Conservation (phyloP, 1,140 invertebrate genomes). For the Cotesia vestalis region DNA sequence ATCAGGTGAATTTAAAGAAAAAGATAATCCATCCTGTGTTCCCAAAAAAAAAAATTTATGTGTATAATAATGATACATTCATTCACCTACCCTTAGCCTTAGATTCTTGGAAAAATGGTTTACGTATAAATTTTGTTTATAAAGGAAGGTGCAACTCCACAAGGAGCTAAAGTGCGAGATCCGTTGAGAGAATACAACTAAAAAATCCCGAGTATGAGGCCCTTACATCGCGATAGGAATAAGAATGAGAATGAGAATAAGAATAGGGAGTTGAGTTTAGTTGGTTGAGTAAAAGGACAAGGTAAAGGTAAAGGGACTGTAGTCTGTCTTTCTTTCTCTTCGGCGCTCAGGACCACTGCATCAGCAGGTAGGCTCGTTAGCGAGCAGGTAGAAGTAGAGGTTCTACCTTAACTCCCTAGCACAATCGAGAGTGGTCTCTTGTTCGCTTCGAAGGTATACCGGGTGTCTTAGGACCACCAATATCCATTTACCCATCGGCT, state of each 20-base stretch:
- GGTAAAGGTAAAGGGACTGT: constrained; percentile 11
- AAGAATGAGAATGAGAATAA: constrained; percentile 18
- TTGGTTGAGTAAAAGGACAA: constrained; percentile 35
- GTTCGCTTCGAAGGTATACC: constrained; percentile 48
- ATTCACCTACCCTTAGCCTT: not conserved
- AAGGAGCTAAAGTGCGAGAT: constrained; percentile 34
- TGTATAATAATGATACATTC: constrained; percentile 16
- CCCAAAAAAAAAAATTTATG: not conserved
- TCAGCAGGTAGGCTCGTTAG: constrained; percentile 65
- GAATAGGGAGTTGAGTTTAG: constrained; percentile 26
- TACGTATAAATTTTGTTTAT: constrained; percentile 56
- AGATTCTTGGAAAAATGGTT: constrained; percentile 48
- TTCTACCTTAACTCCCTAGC: not conserved
- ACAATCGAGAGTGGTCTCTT: not conserved
- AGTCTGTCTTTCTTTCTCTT: not conserved
- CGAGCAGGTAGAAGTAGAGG: constrained; percentile 55
- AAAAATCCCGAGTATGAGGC: constrained; percentile 13
- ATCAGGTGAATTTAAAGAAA: constrained; percentile 26
- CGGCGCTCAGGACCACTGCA: constrained; percentile 58
- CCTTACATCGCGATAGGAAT: constrained; percentile 13
- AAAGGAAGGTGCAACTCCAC: constrained; percentile 51
- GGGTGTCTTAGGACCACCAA: constrained; percentile 47
- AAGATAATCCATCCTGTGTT: constrained; percentile 28
- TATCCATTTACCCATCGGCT: not conserved
- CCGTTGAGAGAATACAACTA: constrained; percentile 37